Evolutionary conservation across 2,797 vertebrate genomes (phyloP), one percentile per base, ranked within the genome.

Genomic region (Pachyuromys duprasi): DNA sequence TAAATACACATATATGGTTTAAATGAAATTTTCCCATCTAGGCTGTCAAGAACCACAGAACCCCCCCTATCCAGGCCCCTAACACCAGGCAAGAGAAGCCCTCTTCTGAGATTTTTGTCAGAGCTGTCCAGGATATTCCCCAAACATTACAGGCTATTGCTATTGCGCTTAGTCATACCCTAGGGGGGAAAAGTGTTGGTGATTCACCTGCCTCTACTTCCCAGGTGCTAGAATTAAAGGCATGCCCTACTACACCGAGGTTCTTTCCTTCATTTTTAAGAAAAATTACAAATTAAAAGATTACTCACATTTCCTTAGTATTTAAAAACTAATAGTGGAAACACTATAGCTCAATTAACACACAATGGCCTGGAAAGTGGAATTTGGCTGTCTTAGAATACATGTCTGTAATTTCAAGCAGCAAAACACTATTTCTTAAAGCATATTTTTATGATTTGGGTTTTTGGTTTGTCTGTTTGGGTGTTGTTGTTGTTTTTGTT

Each of bases 391-490:
- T 42, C 18, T 26, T 36, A 22, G 86, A 8, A 86, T 67, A 80
- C 42, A 79, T n/a, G 49, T 62, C 91, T 82, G 67, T 86, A 79
- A 89, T 88, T 72, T 86, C 87, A 86, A 95, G 36, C 20, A 69
- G 3, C 15, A 89, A 96, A 95, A 87, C 45, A 74, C 4, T 80
- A 49, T 49, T 96, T 93, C 69, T 63, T 39, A 18, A 70, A 42
- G 20, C 39, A 31, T 1, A n/a, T 20, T 28, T 87, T 87, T 36
- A 36, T 4, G 8, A n/a, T 90, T 88, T 72, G 62, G 55, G 45
- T 49, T 49, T 55, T 55, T 55, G 15, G 55, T 57, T 57, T 57
- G 55, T 57, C 45, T 49, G 45, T 49, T 49, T 49, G 45, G 45
- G 45, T 49, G 45, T 49, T 49, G 45, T 49, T 49, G 45, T 49